These are phyloP conservation scores for Lepetodrilus schrolli DNA, from an alignment of 2,888 invertebrate genomes.

Conservation along the genomic window DNA sequence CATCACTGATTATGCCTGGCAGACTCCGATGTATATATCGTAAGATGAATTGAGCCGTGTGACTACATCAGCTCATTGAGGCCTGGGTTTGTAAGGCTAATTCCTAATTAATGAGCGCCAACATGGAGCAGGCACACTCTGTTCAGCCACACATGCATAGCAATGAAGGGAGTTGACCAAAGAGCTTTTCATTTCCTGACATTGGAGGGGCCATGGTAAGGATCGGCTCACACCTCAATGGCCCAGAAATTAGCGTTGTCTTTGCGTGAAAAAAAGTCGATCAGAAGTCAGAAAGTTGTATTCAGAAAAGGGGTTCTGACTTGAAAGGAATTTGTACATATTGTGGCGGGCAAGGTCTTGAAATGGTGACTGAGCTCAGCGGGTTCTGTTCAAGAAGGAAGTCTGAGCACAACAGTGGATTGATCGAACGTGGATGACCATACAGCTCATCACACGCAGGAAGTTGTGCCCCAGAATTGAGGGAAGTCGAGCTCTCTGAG, in stretches of 20 bases:
- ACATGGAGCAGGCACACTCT: background rate
- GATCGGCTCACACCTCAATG: slow-evolving; percentile 17
- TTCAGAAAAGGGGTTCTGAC: background rate
- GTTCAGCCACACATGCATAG: slow-evolving; percentile 12
- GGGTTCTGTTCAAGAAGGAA: slow-evolving; percentile 15
- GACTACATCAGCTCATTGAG: too few species aligned
- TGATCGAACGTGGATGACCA: slow-evolving; percentile 22
- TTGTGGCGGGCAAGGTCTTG: slow-evolving; percentile 22
- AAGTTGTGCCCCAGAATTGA: background rate
- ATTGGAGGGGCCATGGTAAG: background rate
- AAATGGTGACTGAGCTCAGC: background rate
- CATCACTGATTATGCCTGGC: too few species aligned
- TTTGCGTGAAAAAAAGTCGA: slow-evolving; percentile 27
- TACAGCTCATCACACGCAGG: slow-evolving; percentile 30
- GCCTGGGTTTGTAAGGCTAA: background rate
- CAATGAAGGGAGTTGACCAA: slow-evolving; percentile 9
- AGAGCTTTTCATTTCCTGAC: slow-evolving; percentile 31
- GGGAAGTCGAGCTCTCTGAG: background rate
- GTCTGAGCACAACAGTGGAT: slow-evolving; percentile 20
- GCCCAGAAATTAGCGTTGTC: slow-evolving; percentile 30
- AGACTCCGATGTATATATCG: too few species aligned
- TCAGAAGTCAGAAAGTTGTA: slow-evolving; percentile 8
- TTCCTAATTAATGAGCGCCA: background rate
- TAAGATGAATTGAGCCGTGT: too few species aligned
- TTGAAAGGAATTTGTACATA: slow-evolving; percentile 31